Conservation (phyloP, 2,888 invertebrate species). For the Sminthurides aquaticus region DNA sequence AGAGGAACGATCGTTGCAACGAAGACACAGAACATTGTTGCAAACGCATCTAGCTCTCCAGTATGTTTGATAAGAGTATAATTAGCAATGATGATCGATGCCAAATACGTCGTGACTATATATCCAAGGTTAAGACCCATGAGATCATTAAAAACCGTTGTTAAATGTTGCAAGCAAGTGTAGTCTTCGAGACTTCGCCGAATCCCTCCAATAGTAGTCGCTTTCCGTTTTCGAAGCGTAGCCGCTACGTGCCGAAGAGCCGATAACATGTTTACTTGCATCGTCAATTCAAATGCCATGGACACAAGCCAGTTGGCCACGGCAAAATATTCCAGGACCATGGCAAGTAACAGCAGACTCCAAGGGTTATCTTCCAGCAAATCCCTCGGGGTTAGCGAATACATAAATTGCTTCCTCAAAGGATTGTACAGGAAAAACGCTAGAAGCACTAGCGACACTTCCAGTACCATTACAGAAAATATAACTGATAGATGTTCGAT, state of each 20-base stretch:
- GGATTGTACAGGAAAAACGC: slow-evolving; percentile 1
- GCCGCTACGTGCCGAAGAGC: neutral
- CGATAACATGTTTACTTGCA: neutral
- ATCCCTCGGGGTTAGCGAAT: neutral
- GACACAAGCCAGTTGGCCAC: neutral
- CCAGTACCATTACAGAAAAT: neutral
- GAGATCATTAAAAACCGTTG: neutral
- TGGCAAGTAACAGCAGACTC: neutral
- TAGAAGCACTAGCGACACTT: neutral
- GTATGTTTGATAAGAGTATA: neutral
- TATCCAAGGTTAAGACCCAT: neutral
- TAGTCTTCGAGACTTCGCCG: neutral
- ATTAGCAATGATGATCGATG: neutral
- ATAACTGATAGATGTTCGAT: neutral
- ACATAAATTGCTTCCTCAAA: neutral
- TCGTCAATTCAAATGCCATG: neutral
- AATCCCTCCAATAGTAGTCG: neutral
- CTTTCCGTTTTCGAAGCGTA: neutral
- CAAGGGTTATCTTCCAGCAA: neutral
- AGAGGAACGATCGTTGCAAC: neutral
- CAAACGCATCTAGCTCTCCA: neutral
- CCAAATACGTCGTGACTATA: neutral
- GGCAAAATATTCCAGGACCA: neutral
- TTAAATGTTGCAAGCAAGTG: neutral
- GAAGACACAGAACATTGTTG: neutral